These are phyloP conservation scores for Synanthedon vespiformis DNA, from an alignment of 2,888 invertebrate species.

Conservation along the genomic window DNA sequence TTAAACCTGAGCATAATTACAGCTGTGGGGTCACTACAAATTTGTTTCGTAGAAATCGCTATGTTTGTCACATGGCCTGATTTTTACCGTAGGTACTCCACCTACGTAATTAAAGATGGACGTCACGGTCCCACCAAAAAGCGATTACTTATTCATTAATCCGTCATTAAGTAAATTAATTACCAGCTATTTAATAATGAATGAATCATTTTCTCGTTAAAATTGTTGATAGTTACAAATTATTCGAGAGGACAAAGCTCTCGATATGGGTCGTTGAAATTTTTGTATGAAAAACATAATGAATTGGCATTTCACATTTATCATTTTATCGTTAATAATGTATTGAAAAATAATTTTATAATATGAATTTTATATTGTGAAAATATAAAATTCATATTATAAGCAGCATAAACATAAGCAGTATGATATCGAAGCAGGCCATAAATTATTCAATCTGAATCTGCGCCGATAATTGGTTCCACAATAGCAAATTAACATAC, in stretches of 20 bases:
- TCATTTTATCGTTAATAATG: too few relatives aligned
- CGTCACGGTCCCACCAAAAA: neutral
- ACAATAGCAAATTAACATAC: constrained; percentile 1
- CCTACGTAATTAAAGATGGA: neutral
- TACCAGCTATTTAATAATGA: neutral
- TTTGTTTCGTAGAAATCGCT: neutral
- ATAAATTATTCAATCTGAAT: neutral
- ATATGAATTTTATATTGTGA: too few relatives aligned
- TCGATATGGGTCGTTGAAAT: too few relatives aligned
- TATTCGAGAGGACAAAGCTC: neutral
- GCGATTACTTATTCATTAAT: neutral
- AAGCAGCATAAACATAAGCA: too few relatives aligned
- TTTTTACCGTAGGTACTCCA: neutral
- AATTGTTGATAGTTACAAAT: neutral
- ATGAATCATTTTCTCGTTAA: neutral
- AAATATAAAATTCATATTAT: too few relatives aligned
- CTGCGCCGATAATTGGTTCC: neutral
- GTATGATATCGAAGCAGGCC: neutral
- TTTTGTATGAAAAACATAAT: too few relatives aligned
- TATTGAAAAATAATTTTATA: too few relatives aligned
- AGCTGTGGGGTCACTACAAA: neutral
- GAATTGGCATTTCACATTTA: too few relatives aligned
- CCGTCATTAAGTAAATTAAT: neutral
- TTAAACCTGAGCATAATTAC: neutral
- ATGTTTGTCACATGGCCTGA: neutral